Base-by-base conservation (phyloP, 2,888 invertebrate genomes). In the Sinodicranocentrus sp. region DNA sequence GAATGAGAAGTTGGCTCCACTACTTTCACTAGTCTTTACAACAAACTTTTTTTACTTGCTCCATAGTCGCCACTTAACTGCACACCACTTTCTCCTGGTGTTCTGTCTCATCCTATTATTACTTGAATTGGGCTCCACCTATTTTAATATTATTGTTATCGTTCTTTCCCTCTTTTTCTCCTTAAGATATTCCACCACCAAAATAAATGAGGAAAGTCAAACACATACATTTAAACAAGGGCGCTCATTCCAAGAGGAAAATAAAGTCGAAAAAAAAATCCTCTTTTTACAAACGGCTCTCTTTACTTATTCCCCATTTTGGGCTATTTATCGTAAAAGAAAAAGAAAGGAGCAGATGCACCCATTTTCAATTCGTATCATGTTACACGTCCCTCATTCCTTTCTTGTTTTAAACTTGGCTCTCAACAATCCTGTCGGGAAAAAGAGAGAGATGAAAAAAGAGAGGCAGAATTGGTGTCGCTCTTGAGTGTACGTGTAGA, bases 61-160 rank as follows among this genome's bases (percentile, higher is more conserved):
- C 10, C 26, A n/a, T 25, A 54, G 54, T 54, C 39, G 25, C 54
- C 76, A 76, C 67, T 76, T 33, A 54, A 44, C 33, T 52, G 26
- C 63, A 76, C 65, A 21, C 68, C 44, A 77, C 44, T 28, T 23
- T 28, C 54, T n/a, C 26, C 23, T 43, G 48, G 25, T 71, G 2
- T n/a, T 57, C 65, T 59, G 54, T 54, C 71, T 71, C 63, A 71
- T 71, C 59, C 48, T 39, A 23, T 73, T 44, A 80, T 80, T 80
- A 75, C 48, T 82, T 75, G 54, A 72, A 19, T 8, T n/a, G 19
- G 57, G 28, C 6, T 21, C 28, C 78, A 44, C 33, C 57, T 54
- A 76, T 70, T 65, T 71, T 39, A 83, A 71, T 77, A 73, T 76
- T 82, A 77, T 71, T 76, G 76, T 82, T 83, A 76, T 76, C 72